Evolutionary conservation across 2,888 invertebrate genomes (phyloP).

Genomic region (Drosophila flavopinicola): DNA sequence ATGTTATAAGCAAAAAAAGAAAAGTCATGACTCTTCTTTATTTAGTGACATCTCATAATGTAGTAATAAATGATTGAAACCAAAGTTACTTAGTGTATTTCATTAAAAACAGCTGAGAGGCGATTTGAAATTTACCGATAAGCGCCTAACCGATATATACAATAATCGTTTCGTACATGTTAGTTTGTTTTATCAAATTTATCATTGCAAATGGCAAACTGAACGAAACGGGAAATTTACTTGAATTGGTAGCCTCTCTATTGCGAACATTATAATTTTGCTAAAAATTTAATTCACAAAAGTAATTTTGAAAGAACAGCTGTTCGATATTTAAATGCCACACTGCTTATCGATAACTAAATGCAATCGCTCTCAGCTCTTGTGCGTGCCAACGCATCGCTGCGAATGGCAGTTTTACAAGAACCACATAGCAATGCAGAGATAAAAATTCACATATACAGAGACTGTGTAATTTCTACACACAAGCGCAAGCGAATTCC

Average conservation of each 20-base stretch:
- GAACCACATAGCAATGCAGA: slow-evolving; percentile 61
- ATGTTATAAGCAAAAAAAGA: slow-evolving; percentile 1
- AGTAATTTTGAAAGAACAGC: slow-evolving; percentile 16
- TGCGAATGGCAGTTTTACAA: slow-evolving; percentile 61
- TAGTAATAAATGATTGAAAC: slow-evolving; percentile 49
- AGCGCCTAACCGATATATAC: neutral
- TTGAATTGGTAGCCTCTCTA: neutral
- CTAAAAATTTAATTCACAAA: neutral
- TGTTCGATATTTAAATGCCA: slow-evolving; percentile 32
- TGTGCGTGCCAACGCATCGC: slow-evolving; percentile 36
- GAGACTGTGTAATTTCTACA: slow-evolving; percentile 63
- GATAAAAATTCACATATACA: slow-evolving; percentile 67
- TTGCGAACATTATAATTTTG: neutral
- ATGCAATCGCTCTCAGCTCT: slow-evolving; percentile 6
- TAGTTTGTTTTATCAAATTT: too few species aligned
- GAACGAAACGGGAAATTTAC: neutral
- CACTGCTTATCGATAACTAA: slow-evolving; percentile 36
- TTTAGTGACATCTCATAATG: slow-evolving; percentile 41
- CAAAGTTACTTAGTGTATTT: neutral
- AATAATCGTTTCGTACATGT: neutral
- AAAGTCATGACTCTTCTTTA: slow-evolving; percentile 17
- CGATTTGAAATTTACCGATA: neutral
- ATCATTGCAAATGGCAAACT: neutral
- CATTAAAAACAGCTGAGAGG: neutral
- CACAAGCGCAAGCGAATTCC: slow-evolving; percentile 43